These are phyloP conservation scores for Caerostris extrusa DNA, from an alignment of 1,140 invertebrate genomes.

Conservation along the genomic window DNA sequence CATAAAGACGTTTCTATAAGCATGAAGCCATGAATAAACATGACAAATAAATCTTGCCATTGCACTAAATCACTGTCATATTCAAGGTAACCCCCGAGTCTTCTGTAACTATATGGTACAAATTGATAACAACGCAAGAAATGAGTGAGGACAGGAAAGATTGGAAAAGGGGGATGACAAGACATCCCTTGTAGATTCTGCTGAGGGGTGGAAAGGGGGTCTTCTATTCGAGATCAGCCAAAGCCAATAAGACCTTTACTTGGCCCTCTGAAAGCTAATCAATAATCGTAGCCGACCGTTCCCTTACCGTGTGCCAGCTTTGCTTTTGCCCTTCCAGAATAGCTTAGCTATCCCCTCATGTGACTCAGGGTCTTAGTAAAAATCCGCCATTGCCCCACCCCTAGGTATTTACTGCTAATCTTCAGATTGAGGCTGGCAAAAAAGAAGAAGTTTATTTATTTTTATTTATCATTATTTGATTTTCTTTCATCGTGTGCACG, in stretches of 20 bases:
- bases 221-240: slow-evolving; percentile 52
- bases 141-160: slow-evolving; percentile 65
- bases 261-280: slow-evolving; percentile 67
- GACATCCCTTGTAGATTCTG: slow-evolving; percentile 31
- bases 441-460: slow-evolving; percentile 52
- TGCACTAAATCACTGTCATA: not conserved
- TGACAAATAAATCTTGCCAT: too few relatives aligned
- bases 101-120: slow-evolving; percentile 23
- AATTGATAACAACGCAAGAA: slow-evolving; percentile 25
- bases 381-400: slow-evolving; percentile 55
- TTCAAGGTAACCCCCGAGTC: not conserved
- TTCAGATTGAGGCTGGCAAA: slow-evolving; percentile 43
- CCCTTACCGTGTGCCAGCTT: slow-evolving; percentile 59
- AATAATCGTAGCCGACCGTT: slow-evolving; percentile 64
- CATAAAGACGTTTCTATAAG: too few relatives aligned
- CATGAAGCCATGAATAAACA: too few relatives aligned
- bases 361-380: slow-evolving; percentile 65
- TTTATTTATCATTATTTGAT: slow-evolving; percentile 41
- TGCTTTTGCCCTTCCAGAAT: slow-evolving; percentile 40
- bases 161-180: slow-evolving; percentile 20
- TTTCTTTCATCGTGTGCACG: not conserved
- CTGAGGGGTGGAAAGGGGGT: slow-evolving; percentile 44
- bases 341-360: slow-evolving; percentile 53
- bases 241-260: slow-evolving; percentile 73
- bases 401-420: slow-evolving; percentile 58